Conservation (phyloP, 2,797 vertebrate species). For the Chaetodon trifasciatus region DNA sequence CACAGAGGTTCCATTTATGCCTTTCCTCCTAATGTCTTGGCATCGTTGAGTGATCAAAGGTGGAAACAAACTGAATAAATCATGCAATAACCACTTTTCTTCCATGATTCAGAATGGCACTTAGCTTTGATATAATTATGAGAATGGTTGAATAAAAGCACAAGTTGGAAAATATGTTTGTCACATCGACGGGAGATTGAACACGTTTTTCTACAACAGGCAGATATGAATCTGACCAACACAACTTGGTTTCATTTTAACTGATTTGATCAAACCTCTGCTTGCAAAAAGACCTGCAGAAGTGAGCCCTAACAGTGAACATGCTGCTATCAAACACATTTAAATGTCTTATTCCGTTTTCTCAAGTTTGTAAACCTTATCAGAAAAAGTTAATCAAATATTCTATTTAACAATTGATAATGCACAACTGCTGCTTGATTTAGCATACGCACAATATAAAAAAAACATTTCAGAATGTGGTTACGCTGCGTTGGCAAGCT, state of each 20-base stretch:
- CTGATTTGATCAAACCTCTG: not conserved
- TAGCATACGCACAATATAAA: not conserved
- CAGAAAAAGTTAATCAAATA: not conserved
- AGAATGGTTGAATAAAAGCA: not conserved
- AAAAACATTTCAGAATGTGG: not conserved
- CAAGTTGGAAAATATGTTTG: not conserved
- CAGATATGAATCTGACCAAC: constrained; percentile 11
- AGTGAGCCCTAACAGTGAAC: not conserved
- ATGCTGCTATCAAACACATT: not conserved
- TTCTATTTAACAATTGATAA: not conserved
- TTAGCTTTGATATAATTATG: not conserved
- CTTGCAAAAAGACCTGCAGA: not conserved
- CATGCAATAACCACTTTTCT: not conserved
- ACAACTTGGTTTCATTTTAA: not conserved
- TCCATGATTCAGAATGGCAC: not conserved
- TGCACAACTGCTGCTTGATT: not conserved
- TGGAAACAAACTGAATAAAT: not conserved
- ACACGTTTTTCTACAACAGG: not conserved
- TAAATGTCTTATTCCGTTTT: too few relatives aligned
- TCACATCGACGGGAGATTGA: not conserved
- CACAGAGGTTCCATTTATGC: not conserved
- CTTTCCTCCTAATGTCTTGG: not conserved
- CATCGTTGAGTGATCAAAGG: not conserved
- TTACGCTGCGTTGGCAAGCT: not conserved
- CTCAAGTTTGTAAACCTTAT: not conserved